A percentile compares a stretch with the other conserved stretches of the same genome.
Evolutionary conservation across 2,888 invertebrate genomes (phyloP).

Genomic region (Drosophila ezoana): DNA sequence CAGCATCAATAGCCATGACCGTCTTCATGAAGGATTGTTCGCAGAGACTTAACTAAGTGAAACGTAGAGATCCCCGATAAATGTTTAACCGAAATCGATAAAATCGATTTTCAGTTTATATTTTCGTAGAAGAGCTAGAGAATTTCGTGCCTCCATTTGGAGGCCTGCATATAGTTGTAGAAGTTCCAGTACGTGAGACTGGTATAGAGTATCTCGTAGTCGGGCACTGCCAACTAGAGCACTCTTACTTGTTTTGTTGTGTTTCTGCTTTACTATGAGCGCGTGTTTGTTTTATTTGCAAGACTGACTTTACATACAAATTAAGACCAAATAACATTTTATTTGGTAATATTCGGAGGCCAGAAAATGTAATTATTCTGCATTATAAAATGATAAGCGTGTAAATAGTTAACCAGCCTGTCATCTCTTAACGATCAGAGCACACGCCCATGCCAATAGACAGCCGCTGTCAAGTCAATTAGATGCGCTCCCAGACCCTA

Average conservation of each 20-base stretch:
- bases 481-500: constrained; percentile 26
- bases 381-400: constrained; percentile 5
- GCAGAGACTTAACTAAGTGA: no score
- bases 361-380: no score
- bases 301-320: constrained; percentile 23
- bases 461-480: constrained; percentile 55
- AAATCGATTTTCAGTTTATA: no score
- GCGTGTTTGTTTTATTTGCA: constrained; percentile 35
- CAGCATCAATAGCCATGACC: no score
- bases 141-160: no score
- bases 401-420: constrained; percentile 6
- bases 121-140: no score
- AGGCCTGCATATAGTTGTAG: no score
- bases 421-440: constrained; percentile 18
- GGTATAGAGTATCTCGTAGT: neutral
- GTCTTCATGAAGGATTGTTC: no score
- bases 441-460: constrained; percentile 32
- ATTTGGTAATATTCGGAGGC: no score
- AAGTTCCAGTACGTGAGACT: neutral
- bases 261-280: constrained; percentile 13
- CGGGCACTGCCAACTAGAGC: neutral
- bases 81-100: no score
- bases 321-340: neutral
- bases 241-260: constrained; percentile 4
- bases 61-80: no score